Conservation (phyloP, 1,140 invertebrate species). For the Apolygus lucorum region DNA sequence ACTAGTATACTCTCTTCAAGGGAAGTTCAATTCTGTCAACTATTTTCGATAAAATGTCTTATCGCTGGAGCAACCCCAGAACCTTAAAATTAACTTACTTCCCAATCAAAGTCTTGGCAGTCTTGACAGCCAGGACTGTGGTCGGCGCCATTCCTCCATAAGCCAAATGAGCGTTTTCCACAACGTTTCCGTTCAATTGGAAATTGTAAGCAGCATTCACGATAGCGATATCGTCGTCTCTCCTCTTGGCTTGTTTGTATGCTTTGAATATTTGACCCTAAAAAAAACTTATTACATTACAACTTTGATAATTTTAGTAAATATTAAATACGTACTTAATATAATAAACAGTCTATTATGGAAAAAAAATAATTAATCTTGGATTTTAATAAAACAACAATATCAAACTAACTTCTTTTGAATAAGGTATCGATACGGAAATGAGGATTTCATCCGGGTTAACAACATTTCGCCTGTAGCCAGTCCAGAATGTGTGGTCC, state of each 20-base stretch:
- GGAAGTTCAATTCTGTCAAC: no score
- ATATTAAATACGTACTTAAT: no score
- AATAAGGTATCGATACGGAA: constrained; percentile 60
- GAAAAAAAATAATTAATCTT: no score
- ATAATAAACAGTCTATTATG: no score
- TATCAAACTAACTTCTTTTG: constrained; percentile 39
- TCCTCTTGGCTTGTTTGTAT: constrained; percentile 83
- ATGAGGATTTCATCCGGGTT: constrained; percentile 68
- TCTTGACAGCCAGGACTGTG: constrained; percentile 64
- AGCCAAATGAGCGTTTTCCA: constrained; percentile 57
- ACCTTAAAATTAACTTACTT: no score
- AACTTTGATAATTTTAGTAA: no score
- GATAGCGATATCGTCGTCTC: constrained; percentile 93
- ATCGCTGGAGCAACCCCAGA: no score
- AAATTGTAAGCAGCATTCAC: constrained; percentile 74
- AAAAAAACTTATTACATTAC: no score
- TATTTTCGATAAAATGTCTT: no score
- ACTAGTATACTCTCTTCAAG: no score
- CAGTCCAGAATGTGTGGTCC: constrained; percentile 77
- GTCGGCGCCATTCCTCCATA: constrained; percentile 88
- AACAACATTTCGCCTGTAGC: constrained; percentile 74
- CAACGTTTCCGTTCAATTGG: constrained; percentile 35
- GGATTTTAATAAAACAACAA: no score
- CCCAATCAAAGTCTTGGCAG: constrained; percentile 54
- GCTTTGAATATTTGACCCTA: constrained; percentile 72